phyloP scores from a whole-genome alignment of 92 coral and sea anemone genomes.

The Zoanthus gigantus region DNA sequence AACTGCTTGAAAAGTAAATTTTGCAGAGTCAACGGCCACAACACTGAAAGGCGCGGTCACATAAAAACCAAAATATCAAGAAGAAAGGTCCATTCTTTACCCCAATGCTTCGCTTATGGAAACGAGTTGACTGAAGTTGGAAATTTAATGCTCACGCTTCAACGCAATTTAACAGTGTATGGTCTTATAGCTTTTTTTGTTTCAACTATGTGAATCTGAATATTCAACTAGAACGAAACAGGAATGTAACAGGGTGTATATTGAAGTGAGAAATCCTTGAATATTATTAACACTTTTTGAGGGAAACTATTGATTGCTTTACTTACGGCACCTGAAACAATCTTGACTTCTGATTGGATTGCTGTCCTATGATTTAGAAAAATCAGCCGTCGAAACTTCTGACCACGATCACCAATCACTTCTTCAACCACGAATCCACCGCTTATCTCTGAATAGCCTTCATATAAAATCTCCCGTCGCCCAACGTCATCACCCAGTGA shows the following conservation, averaged over 20 bases:
- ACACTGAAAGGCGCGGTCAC: too few species aligned
- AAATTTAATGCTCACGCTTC: too few species aligned
- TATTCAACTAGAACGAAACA: neutral
- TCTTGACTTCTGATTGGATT: constrained; percentile 91
- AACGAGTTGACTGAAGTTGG: too few species aligned
- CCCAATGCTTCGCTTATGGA: too few species aligned
- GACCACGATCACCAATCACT: constrained; percentile 73
- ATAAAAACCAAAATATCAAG: too few species aligned
- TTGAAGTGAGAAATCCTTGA: neutral
- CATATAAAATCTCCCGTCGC: constrained; percentile 72
- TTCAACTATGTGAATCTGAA: too few species aligned
- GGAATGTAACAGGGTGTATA: neutral
- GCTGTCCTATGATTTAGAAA: constrained; percentile 80
- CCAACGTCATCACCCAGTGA: constrained; percentile 95
- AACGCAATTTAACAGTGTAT: too few species aligned
- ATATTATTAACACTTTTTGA: too few species aligned
- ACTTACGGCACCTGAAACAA: constrained; percentile 52
- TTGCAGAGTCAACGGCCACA: too few species aligned
- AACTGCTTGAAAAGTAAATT: too few species aligned
- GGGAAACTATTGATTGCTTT: neutral
- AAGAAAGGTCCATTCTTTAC: too few species aligned
- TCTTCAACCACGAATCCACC: constrained; percentile 94
- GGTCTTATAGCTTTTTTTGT: too few species aligned
- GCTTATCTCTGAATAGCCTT: constrained; percentile 71
- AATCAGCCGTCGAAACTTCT: constrained; percentile 81